Base-by-base conservation (phyloP, 1,140 invertebrate species). In the Pogonus chalceus region DNA sequence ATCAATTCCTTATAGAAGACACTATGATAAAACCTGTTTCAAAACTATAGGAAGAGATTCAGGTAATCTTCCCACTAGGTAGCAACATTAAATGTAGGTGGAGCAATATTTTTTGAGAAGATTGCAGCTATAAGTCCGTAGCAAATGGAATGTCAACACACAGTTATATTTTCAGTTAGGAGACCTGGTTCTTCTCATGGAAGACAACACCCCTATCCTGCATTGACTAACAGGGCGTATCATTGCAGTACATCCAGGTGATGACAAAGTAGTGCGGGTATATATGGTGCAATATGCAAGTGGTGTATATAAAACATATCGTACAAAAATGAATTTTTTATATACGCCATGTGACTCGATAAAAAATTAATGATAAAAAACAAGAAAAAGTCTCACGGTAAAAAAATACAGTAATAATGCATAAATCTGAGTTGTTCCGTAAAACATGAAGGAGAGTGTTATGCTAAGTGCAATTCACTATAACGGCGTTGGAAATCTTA, bases 1-100 rank as follows among this genome's bases (percentile, higher is more conserved):
- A 54, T n/a, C 68, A 74, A 61, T 71, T 73, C 55, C 49, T 72
- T 20, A 66, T 63, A 35, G 68, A 68, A 10, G 35, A 56, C 20
- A 56, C 64, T 1, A 46, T 70, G 18, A 59, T 53, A 7, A 24
- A 54, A 2, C 9, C 62, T 9, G 57, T 61, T 12, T 54, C 61
- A 37, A 49, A 55, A 7, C 10, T 20, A 56, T 39, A 26, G 55
- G 2, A 31, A 22, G 7, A n/a, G 51, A 3, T 2, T 50, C 3
- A 39, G 18, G 35, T 4, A 48, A 53, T 49, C 52, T 56, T 12
- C 48, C 63, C 14, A 55, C 51, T 24, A 57, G 61, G 20, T 68
- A 56, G 56, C 58, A 66, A 52, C 23, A 57, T 7, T 18, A 66
- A 2, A 57, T 66, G 53, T 52, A 55, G 26, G 51, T 68, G 24